phyloP scores from a whole-genome alignment of 2,888 invertebrate genomes.

The Onchidella celtica region DNA sequence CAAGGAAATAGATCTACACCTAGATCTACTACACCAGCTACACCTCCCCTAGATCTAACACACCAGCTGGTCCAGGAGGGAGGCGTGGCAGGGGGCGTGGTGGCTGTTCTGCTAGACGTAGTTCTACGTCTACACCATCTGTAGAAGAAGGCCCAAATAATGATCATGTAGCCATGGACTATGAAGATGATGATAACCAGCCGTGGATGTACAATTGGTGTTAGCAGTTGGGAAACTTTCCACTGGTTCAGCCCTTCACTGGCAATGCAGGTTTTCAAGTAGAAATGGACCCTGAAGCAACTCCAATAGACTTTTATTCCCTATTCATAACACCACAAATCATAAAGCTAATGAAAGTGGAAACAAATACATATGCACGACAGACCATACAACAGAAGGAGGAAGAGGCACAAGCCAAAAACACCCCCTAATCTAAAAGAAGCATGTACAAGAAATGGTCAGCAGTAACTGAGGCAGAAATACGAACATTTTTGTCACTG shows the following conservation, averaged over 20 bases:
- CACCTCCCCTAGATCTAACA: no score
- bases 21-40: no score
- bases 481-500: neutral
- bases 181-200: neutral
- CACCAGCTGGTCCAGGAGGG: no score
- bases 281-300: neutral
- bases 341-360: neutral
- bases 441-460: neutral
- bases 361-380: neutral
- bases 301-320: neutral
- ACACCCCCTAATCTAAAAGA: neutral
- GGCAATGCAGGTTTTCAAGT: neutral
- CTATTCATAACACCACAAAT: neutral
- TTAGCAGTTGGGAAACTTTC: neutral
- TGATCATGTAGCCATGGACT: neutral
- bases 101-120: no score
- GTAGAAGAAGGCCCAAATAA: neutral
- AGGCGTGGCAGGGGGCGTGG: no score
- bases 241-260: neutral
- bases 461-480: neutral
- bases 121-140: no score
- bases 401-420: neutral
- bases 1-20: no score
- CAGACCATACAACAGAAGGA: no score
- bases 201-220: slow-evolving; percentile 3